phyloP scores from a whole-genome alignment of 2,113 vertebrate genomes.

The Microcebus lehilahytsara region DNA sequence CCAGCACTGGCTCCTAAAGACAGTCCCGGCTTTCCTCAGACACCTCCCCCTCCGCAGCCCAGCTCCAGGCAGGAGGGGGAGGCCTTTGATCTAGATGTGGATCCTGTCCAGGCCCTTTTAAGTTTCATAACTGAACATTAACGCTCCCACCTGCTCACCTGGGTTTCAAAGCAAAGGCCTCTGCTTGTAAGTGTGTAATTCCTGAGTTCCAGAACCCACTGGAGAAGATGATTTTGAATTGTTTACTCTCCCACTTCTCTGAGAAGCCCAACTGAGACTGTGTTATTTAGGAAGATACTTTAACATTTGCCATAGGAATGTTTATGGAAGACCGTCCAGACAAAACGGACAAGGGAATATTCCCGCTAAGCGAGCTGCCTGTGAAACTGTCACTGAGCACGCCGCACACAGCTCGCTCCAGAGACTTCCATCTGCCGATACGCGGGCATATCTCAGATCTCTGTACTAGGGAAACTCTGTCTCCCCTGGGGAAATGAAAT shows the following conservation, averaged over 20 bases:
- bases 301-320: neutral
- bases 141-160: conserved; percentile 18
- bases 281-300: neutral
- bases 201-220: neutral
- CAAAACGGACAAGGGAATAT: neutral
- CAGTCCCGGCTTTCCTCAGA: conserved; percentile 52
- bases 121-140: conserved; percentile 17
- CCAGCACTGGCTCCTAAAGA: conserved; percentile 44
- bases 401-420: neutral
- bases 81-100: conserved; percentile 60
- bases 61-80: conserved; percentile 7
- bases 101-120: conserved; percentile 46
- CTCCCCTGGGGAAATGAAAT: neutral
- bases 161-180: conserved; percentile 27
- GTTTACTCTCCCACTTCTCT: neutral
- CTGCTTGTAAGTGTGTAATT: neutral
- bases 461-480: neutral
- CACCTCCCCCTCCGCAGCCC: neutral
- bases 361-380: neutral
- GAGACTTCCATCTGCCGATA: neutral
- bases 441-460: neutral
- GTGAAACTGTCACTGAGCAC: neutral
- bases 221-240: neutral
- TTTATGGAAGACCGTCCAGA: neutral
- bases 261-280: neutral